Percentiles rank a stretch among this genome's conserved stretches.
Conservation (phyloP, 1,140 invertebrate genomes). For the Plodia interpunctella region DNA sequence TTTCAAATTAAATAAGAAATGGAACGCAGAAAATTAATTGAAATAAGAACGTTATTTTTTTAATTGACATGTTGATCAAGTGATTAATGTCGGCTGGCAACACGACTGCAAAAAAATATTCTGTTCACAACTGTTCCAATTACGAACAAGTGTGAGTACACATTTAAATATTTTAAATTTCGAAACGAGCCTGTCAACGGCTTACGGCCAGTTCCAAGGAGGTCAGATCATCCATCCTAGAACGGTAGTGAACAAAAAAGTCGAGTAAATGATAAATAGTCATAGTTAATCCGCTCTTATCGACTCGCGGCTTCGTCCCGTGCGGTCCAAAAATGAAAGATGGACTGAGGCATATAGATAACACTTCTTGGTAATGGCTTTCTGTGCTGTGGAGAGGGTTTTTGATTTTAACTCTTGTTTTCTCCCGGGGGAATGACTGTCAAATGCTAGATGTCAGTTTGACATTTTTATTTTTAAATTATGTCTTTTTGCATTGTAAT, state of each 20-base stretch:
- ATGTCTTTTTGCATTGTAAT: neutral
- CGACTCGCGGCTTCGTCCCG: conserved; percentile 53
- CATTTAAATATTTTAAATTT: neutral
- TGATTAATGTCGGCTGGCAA: neutral
- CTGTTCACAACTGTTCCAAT: neutral
- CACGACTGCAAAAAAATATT: neutral
- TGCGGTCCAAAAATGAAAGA: conserved; percentile 74
- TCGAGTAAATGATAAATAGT: conserved; percentile 70
- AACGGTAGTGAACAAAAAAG: conserved; percentile 69
- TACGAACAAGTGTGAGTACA: neutral
- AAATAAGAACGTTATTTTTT: too few species aligned
- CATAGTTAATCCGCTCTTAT: conserved; percentile 69
- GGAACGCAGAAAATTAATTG: too few species aligned
- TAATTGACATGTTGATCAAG: too few species aligned
- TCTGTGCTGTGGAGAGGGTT: conserved; percentile 35
- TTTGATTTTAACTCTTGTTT: conserved; percentile 8
- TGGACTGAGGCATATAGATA: conserved; percentile 54
- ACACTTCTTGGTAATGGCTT: conserved; percentile 67
- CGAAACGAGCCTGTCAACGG: conserved; percentile 7
- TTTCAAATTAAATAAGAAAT: neutral
- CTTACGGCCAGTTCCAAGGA: conserved; percentile 30
- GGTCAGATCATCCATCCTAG: conserved; percentile 37
- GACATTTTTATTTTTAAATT: neutral
- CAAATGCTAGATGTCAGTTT: neutral
- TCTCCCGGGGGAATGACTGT: conserved; percentile 2